A percentile compares a stretch with the other conserved stretches of the same genome.
phyloP scores from a whole-genome alignment of 2,113 vertebrate species.

The Odocoileus hemionus region DNA sequence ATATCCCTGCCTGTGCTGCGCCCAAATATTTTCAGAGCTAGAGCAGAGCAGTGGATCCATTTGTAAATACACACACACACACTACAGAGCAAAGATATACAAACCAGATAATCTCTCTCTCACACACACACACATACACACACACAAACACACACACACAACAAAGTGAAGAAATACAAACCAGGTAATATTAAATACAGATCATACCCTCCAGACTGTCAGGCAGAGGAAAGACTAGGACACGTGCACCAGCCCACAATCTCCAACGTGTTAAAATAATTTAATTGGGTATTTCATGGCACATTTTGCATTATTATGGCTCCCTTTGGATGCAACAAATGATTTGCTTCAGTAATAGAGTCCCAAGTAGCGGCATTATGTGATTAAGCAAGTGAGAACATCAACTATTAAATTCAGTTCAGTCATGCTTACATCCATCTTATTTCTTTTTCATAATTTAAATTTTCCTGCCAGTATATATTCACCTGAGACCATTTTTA shows the following conservation, averaged over 20 bases:
- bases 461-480: constrained; percentile 51
- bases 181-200: constrained; percentile 33
- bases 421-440: constrained; percentile 57
- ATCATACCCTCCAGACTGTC: constrained; percentile 15
- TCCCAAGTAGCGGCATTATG: constrained; percentile 63
- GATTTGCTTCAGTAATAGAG: constrained; percentile 62
- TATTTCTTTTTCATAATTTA: constrained; percentile 55
- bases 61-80: background rate
- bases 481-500: constrained; percentile 59
- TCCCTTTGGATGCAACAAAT: constrained; percentile 66
- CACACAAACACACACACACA: background rate
- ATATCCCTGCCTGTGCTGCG: background rate
- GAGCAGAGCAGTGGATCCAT: background rate
- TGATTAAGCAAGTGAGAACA: constrained; percentile 68
- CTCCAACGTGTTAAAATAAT: constrained; percentile 54
- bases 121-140: background rate
- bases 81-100: background rate
- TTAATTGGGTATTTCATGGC: constrained; percentile 69
- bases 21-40: background rate
- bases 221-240: background rate
- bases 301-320: constrained; percentile 59
- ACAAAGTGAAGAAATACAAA: background rate
- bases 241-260: background rate
- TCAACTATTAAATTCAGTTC: constrained; percentile 58
- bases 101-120: background rate